phyloP scores from a whole-genome alignment of 53 echinoderm and acorn worm genomes.

The Stichopus horrens region DNA sequence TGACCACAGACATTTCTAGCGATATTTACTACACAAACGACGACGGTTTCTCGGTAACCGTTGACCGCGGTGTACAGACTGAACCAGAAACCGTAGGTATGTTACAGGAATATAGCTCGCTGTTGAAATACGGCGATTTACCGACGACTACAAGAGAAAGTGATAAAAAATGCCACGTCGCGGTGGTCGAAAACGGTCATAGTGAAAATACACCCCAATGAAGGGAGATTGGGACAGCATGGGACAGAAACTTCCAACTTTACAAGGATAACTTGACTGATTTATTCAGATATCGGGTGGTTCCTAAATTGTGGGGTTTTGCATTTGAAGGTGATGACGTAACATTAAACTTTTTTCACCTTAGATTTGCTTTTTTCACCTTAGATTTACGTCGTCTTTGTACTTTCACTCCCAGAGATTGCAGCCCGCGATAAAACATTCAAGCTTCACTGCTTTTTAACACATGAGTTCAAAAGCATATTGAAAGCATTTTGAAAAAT shows the following conservation, averaged over 20 bases:
- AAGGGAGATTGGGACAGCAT: too few species aligned
- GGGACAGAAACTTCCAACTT: background rate
- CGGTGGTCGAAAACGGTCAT: slow-evolving; percentile 26
- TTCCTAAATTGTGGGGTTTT: too few species aligned
- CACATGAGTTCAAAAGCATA: too few species aligned
- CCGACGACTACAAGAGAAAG: background rate
- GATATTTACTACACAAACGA: slow-evolving; percentile 29
- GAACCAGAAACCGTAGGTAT: slow-evolving; percentile 23
- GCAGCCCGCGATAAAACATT: too few species aligned
- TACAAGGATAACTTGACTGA: background rate
- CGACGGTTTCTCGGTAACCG: background rate
- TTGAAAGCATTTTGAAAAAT: too few species aligned
- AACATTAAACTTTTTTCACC: too few species aligned
- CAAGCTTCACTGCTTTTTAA: too few species aligned
- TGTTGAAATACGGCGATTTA: slow-evolving; percentile 11
- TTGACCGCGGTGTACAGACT: slow-evolving; percentile 39
- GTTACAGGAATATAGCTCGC: slow-evolving; percentile 29
- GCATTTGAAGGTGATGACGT: too few species aligned
- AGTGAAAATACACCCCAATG: background rate
- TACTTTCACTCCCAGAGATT: too few species aligned
- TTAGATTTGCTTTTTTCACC: too few species aligned
- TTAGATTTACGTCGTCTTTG: too few species aligned
- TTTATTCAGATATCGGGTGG: too few species aligned
- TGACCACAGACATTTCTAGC: background rate
- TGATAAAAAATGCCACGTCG: background rate